A percentile compares a stretch with the other conserved stretches of the same genome.
phyloP scores from a whole-genome alignment of 2,888 invertebrate species.

The Epinotia ramella region DNA sequence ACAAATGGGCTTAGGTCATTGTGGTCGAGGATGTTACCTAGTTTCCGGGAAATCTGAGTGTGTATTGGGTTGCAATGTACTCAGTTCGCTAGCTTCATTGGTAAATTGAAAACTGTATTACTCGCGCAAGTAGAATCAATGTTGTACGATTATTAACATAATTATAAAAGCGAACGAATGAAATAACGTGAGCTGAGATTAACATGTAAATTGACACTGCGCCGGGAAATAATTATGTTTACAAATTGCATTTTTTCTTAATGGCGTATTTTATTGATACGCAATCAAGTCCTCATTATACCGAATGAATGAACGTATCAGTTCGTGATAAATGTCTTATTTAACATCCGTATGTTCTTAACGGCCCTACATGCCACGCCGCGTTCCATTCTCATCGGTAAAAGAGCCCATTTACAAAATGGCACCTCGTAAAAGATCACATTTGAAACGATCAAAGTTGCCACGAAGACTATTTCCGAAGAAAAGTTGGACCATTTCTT shows the following conservation, averaged over 20 bases:
- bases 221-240: no score
- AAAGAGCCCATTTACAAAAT: constrained; percentile 41
- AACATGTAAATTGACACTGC: no score
- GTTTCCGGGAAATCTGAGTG: background rate
- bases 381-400: constrained; percentile 32
- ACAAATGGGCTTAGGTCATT: background rate
- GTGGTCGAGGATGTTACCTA: background rate
- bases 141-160: no score
- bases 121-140: no score
- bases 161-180: no score
- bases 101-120: no score
- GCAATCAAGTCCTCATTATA: no score
- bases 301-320: no score
- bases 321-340: background rate
- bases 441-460: constrained; percentile 44
- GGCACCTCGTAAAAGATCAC: constrained; percentile 45
- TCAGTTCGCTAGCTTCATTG: background rate
- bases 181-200: no score
- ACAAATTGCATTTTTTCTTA: no score
- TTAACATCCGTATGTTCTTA: constrained; percentile 21
- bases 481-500: constrained; percentile 43
- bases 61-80: background rate
- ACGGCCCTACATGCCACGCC: constrained; percentile 20
- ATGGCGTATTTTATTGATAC: no score
- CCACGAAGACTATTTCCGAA: constrained; percentile 40